Percentiles rank a stretch among this genome's conserved stretches.
phyloP scores from a whole-genome alignment of 1,140 invertebrate species.

The Drosophila watanabei region DNA sequence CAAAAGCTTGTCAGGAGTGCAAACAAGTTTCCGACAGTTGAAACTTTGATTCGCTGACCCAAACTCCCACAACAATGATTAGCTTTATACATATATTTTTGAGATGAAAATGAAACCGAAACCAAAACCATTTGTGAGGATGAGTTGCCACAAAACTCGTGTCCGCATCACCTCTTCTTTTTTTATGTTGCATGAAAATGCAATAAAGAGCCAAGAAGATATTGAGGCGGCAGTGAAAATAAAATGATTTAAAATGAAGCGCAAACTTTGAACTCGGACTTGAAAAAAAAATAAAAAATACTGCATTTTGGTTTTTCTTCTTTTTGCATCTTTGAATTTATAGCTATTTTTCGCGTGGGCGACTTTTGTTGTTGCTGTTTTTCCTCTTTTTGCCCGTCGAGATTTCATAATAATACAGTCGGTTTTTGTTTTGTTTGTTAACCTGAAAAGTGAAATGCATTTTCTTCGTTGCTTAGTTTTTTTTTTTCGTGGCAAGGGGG shows the following conservation, averaged over 20 bases:
- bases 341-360: constrained; percentile 63
- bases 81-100: constrained; percentile 18
- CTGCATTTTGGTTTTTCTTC: constrained; percentile 4
- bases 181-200: constrained; percentile 31
- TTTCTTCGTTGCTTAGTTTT: constrained; percentile 34
- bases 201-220: constrained; percentile 45
- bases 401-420: constrained; percentile 64
- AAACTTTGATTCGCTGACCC: constrained; percentile 19
- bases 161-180: constrained; percentile 32
- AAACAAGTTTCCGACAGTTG: constrained; percentile 56
- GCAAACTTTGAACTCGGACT: constrained; percentile 75
- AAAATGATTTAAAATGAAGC: constrained; percentile 70
- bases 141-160: constrained; percentile 49
- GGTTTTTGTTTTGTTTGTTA: constrained; percentile 68
- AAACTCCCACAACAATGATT: constrained; percentile 46
- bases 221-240: constrained; percentile 50
- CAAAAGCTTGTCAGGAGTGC: constrained; percentile 41
- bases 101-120: constrained; percentile 44
- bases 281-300: constrained; percentile 45
- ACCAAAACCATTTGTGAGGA: constrained; percentile 34
- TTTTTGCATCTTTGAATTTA: constrained; percentile 45
- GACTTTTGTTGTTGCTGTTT: constrained; percentile 43
- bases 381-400: constrained; percentile 24
- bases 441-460: constrained; percentile 80
- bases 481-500: constrained; percentile 27